Base-by-base conservation (phyloP, 2,113 vertebrate genomes). In the Deroptyus accipitrinus region DNA sequence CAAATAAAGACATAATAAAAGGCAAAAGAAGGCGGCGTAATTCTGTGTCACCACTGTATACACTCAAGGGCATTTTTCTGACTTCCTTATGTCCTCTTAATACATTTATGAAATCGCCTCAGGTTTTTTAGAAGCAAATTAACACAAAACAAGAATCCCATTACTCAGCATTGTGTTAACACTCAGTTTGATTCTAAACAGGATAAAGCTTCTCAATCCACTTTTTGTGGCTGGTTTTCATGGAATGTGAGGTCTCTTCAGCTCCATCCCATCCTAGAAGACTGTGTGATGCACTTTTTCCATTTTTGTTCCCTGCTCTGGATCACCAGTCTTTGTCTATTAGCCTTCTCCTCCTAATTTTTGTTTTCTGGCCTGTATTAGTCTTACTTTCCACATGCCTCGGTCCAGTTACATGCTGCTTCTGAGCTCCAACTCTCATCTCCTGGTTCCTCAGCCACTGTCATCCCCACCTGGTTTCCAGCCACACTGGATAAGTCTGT, bases 231-330 rank as follows among this genome's bases (percentile, higher is more conserved):
- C 7, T 46, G 28, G 8, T 61, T 93, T 83, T 79, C 51, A 30
- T 51, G 33, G 41, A 22, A 12, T 16, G 4, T 4, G 11, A 79
- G 5, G 9, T 41, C 20, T 37, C 44, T 62, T 83, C 41, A 39
- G 35, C 66, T 51, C 41, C 13, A 42, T 75, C 14, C 25, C n/a
- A 42, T 75, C 6, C 19, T 52, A 89, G 37, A 80, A 83, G 37
- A 18, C 17, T 37, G 41, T 4, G 3, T 62, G 30, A n/a, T 0
- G 0, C 2, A 3, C 28, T 41, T 66, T 64, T 55, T 63, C 4
- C 42, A 55, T n/a, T 83, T n/a, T n/a, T 79, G 13, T 75, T 70
- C 41, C 31, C 2, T 5, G 19, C 13, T 86, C 39, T 75, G 42
- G 24, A 15, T 93, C 33, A 49, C n/a, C 27, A 28, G 7, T 41